phyloP scores from a whole-genome alignment of 92 coral and sea anemone species.

The Actinernus sp. region DNA sequence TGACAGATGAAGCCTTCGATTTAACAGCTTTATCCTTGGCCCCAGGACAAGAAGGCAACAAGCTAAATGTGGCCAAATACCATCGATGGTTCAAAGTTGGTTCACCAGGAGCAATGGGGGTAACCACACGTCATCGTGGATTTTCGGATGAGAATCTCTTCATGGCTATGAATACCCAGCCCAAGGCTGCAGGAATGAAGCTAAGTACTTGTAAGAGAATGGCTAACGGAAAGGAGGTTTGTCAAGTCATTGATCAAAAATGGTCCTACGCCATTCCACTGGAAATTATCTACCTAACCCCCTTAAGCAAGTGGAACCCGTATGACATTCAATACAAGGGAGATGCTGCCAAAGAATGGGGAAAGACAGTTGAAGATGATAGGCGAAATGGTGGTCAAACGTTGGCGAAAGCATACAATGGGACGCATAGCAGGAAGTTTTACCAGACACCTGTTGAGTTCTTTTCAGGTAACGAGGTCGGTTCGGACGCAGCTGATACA shows the following conservation, averaged over 20 bases:
- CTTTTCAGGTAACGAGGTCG: conserved; percentile 58
- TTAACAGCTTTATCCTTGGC: conserved; percentile 36
- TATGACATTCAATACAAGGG: conserved; percentile 83
- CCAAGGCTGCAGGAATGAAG: conserved; percentile 66
- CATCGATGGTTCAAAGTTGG: conserved; percentile 69
- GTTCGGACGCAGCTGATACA: conserved; percentile 80
- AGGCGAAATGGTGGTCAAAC: conserved; percentile 77
- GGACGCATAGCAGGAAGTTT: conserved; percentile 54
- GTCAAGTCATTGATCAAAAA: conserved; percentile 57
- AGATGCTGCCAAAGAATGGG: conserved; percentile 18
- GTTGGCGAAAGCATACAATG: conserved; percentile 63
- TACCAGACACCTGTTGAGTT: conserved; percentile 76
- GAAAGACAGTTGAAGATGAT: conserved; percentile 71
- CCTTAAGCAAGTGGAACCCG: conserved; percentile 91
- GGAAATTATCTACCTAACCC: conserved; percentile 91
- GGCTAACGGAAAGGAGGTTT: too few relatives aligned
- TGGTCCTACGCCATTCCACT: conserved; percentile 92
- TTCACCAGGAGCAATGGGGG: conserved; percentile 66
- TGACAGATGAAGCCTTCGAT: conserved; percentile 59
- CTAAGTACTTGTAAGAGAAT: too few relatives aligned
- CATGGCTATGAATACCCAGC: conserved; percentile 79
- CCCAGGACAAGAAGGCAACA: conserved; percentile 14
- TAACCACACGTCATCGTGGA: conserved; percentile 63
- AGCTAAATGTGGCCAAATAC: conserved; percentile 54
- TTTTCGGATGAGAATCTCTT: conserved; percentile 71